Base-by-base conservation (phyloP, 2,888 invertebrate genomes). In the Lochmaea crataegi region DNA sequence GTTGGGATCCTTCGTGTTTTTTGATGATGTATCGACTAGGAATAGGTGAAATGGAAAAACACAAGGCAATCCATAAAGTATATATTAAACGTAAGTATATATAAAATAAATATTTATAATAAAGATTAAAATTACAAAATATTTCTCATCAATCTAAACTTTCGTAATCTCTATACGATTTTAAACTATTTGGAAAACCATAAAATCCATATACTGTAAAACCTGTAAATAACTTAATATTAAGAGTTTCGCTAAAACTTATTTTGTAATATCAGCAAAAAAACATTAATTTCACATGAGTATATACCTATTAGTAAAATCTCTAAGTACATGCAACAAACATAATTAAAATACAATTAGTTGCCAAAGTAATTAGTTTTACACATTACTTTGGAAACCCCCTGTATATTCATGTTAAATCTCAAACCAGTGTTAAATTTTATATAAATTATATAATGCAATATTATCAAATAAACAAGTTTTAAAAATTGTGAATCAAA, bases 181-280 rank as follows among this genome's bases (percentile, higher is more conserved):
- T 80, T 78, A 85, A 79, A 81, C 86, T 86, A 80, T 87, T 86
- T 77, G 88, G 89, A 79, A 94, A 90, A 80, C 94, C 93, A 83
- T 94, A 94, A 82, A 88, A 88, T 84, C 93, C 91, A 86, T 94
- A 94, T 82, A 94, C 90, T 74, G 90, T 85, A 76, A 93, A 88
- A 81, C 94, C 93, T 93, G 87, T 66, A 87, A 87, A 82, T 75
- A 79, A 82, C 77, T 77, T 68, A 72, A 75, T 72, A 63, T 18
- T 63, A 76, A 76, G 75, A 79, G 74, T 71, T 68, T 67, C 77
- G 68, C 75, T 66, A 57, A 65, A 72, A 38, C 32, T 38, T 71
- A 72, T 71, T 73, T 63, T 53, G 22, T 68, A 74, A 74, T 74
- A 74, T 74, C 74, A 67, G 56, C 10, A 32, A 16, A 16, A 60